A percentile compares a stretch with the other conserved stretches of the same genome.
phyloP scores from a whole-genome alignment of 2,797 vertebrate species.

The Myripristis jacobus region DNA sequence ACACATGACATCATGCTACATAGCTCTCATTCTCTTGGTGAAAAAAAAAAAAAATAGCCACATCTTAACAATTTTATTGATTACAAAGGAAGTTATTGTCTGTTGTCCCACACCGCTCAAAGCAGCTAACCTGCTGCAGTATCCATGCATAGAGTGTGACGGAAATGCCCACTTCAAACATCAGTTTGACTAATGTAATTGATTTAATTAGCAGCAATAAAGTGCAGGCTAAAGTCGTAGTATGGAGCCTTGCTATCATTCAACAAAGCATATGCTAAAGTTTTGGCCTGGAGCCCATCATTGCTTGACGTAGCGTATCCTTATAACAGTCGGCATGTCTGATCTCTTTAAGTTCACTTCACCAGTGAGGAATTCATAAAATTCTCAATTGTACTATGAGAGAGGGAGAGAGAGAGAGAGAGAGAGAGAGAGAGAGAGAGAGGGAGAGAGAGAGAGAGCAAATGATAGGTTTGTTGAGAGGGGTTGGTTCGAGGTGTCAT shows the following conservation, averaged over 20 bases:
- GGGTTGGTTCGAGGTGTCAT: constrained; percentile 8
- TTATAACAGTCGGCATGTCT: too few relatives aligned
- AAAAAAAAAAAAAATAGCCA: background rate
- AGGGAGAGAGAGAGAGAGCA: constrained; percentile 8
- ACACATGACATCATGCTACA: constrained; percentile 12
- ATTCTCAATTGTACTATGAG: too few relatives aligned
- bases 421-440: background rate
- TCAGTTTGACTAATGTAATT: background rate
- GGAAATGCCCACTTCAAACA: background rate
- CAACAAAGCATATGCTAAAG: too few relatives aligned
- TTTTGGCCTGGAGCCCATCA: too few relatives aligned
- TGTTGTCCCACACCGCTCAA: background rate
- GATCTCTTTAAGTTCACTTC: too few relatives aligned
- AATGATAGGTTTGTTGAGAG: constrained; percentile 23
- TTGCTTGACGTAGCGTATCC: too few relatives aligned
- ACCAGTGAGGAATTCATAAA: too few relatives aligned
- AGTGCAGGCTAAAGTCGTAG: background rate
- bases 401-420: too few relatives aligned
- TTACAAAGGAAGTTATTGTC: constrained; percentile 9
- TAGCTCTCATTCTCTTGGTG: background rate
- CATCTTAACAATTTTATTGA: constrained; percentile 15
- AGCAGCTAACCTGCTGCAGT: background rate
- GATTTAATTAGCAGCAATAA: background rate
- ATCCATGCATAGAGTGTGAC: background rate
- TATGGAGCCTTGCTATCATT: too few relatives aligned